Percentiles rank a stretch among this genome's conserved stretches.
Evolutionary conservation across 2,888 invertebrate species (phyloP).

Genomic region (Amphipoea oculea): DNA sequence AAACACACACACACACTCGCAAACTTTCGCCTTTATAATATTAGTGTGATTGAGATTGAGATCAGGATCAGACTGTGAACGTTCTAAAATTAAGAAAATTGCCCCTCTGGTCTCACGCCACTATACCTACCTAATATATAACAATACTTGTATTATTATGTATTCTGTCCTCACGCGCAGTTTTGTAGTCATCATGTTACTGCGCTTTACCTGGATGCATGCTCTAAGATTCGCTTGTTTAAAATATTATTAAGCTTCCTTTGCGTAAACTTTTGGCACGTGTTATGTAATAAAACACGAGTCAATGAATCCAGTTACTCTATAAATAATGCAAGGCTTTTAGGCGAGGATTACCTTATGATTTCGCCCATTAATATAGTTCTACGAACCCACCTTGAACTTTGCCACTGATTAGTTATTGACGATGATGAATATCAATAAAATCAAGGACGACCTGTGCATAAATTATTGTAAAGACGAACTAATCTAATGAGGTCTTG

Average conservation of each 20-base stretch:
- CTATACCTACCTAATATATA: not conserved
- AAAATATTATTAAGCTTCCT: not conserved
- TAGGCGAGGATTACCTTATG: not conserved
- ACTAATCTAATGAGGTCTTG: not conserved
- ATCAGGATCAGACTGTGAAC: too few species aligned
- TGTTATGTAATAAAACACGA: not conserved
- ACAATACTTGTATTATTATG: not conserved
- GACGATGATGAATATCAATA: slow-evolving; percentile 22
- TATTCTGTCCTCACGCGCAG: not conserved
- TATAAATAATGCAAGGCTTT: slow-evolving; percentile 21
- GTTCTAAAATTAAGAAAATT: too few species aligned
- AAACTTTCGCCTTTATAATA: too few species aligned
- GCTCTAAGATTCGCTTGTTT: not conserved
- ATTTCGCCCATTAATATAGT: slow-evolving; percentile 12
- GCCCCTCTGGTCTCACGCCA: not conserved
- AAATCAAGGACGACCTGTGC: slow-evolving; percentile 8
- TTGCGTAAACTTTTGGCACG: slow-evolving; percentile 4
- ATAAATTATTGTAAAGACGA: slow-evolving; percentile 14
- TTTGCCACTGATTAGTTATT: slow-evolving; percentile 21
- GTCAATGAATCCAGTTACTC: not conserved
- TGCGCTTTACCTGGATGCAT: not conserved
- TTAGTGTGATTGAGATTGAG: too few species aligned
- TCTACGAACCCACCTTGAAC: slow-evolving; percentile 28
- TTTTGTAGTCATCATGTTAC: not conserved
- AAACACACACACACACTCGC: too few species aligned